Evolutionary conservation across 1,140 invertebrate species (phyloP), one percentile per base, ranked within the genome.

Genomic region (Copidosoma floridanum): DNA sequence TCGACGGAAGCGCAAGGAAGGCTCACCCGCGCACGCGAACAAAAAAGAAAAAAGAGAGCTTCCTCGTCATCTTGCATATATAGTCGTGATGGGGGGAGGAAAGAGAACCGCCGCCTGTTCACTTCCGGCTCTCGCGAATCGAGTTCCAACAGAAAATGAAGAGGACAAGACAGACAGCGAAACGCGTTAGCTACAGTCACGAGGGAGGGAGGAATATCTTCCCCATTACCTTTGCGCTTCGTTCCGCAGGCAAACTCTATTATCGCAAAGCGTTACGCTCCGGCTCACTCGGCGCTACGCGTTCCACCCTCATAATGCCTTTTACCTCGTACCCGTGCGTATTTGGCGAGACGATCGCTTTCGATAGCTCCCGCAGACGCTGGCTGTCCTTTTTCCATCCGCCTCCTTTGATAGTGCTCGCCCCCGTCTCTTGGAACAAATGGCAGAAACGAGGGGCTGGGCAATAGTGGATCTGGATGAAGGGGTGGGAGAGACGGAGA

Each of bases 141-240:
- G 40, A 54, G 48, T 61, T 44, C 43, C 16, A 16, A 16, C 23
- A 20, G 54, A 37, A 40, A 53, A 40, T 37, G 50, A 53, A 18
- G 35, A 40, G 14, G 3, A 38, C 18, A 38, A 26, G 12, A 14
- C 6, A 12, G 29, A 32, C 29, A 32, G 29, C 12, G 12, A n/a
- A n/a, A n/a, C 14, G 40, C 40, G 40, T 43, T 43, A 53, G 23
- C 27, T 37, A 29, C n/a, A 56, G n/a, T n/a, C n/a, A n/a, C n/a
- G n/a, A n/a, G 47, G 27, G 32, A 7, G 54, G 21, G 4, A 37
- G 32, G 48, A 51, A 54, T 63, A 58, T 53, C 55, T 54, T 57
- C 38, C 47, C 50, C 24, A 35, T 57, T 57, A 63, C 51, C 55
- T 63, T 61, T 46, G 37, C n/a, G n/a, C 27, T 56, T 62, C 46